phyloP scores from a whole-genome alignment of 2,888 invertebrate species.

The Conops quadrifasciatus region DNA sequence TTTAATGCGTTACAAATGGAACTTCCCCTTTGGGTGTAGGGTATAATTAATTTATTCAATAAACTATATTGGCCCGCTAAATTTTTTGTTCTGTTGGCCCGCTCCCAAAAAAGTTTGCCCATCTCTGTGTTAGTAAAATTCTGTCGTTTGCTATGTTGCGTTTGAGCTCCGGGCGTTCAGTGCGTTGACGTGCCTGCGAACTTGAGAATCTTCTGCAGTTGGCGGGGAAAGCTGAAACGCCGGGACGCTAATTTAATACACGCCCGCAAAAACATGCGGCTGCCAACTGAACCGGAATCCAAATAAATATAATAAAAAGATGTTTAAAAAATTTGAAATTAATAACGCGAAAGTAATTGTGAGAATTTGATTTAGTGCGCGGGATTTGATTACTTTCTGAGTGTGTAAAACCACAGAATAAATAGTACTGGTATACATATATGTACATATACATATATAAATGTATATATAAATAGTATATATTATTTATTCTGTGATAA shows the following conservation, averaged over 20 bases:
- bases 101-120: too few species aligned
- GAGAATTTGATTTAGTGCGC: conserved; percentile 35
- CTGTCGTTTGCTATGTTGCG: conserved; percentile 35
- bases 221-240: neutral
- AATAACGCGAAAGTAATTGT: conserved; percentile 52
- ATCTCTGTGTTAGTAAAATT: conserved; percentile 41
- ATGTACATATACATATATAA: too few species aligned
- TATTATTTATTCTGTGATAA: too few species aligned
- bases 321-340: conserved; percentile 48
- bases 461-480: too few species aligned
- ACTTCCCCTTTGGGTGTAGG: too few species aligned
- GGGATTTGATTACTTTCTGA: conserved; percentile 45
- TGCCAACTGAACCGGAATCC: conserved; percentile 34
- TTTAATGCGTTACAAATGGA: too few species aligned
- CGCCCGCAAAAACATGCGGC: conserved; percentile 31
- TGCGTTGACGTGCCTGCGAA: neutral
- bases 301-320: conserved; percentile 32
- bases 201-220: conserved; percentile 3
- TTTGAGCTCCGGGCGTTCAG: neutral
- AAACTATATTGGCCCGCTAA: too few species aligned
- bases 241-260: conserved; percentile 32
- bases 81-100: too few species aligned
- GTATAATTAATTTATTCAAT: too few species aligned
- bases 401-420: neutral
- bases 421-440: too few species aligned